These are phyloP conservation scores for Ramazzottius varieornatus DNA, from an alignment of 2,888 invertebrate genomes.

Conservation along the genomic window DNA sequence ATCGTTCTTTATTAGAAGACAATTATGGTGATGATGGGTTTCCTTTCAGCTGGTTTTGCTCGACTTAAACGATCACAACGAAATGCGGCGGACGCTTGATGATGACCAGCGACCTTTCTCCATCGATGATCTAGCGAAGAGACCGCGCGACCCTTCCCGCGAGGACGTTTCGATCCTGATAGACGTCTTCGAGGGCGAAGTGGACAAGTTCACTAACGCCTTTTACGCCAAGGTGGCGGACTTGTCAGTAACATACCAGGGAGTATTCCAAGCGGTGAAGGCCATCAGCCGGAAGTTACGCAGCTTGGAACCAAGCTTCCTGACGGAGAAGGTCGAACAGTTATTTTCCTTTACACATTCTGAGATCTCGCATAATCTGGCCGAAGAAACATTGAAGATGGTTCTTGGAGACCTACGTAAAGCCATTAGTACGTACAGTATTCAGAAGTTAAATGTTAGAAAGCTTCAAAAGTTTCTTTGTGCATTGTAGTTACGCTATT, in stretches of 20 bases:
- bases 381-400: not conserved
- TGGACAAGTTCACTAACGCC: constrained; percentile 16
- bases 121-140: not conserved
- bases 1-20: no score
- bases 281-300: not conserved
- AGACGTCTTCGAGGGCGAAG: constrained; percentile 31
- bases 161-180: constrained; percentile 58
- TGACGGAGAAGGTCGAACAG: not conserved
- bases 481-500: not conserved
- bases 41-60: no score
- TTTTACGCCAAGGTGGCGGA: not conserved
- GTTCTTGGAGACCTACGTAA: not conserved
- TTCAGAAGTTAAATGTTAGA: no score
- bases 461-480: no score
- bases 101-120: constrained; percentile 1
- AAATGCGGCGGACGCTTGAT: not conserved
- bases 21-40: no score
- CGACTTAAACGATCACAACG: not conserved
- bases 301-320: not conserved
- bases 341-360: not conserved
- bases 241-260: not conserved
- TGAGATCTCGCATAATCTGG: not conserved
- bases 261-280: not conserved
- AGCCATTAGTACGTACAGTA: no score
- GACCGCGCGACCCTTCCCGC: constrained; percentile 11